Evolutionary conservation across 2,113 vertebrate genomes (phyloP).

Genomic region (Pomatorhinus ruficollis): DNA sequence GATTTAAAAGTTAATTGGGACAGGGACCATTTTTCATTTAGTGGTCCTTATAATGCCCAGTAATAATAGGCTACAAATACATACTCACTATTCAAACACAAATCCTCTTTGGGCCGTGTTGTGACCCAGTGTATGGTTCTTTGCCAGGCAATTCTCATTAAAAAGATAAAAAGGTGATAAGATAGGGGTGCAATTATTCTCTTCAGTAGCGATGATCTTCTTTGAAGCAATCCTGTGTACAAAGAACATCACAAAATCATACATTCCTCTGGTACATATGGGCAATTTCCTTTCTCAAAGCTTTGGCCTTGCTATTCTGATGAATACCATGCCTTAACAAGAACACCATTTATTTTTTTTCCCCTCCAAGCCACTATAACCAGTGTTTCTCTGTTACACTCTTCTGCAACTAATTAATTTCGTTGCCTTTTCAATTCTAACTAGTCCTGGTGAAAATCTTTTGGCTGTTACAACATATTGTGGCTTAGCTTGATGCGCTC

Average conservation of each 20-base stretch:
- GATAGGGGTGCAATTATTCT: not conserved
- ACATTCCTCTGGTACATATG: not conserved
- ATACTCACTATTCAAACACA: not conserved
- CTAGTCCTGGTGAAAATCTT: not conserved
- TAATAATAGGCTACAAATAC: not conserved
- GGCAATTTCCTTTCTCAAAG: not conserved
- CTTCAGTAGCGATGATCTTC: not conserved
- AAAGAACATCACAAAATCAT: not conserved
- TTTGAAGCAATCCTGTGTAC: not conserved
- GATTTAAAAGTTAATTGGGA: not conserved
- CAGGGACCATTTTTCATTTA: not conserved
- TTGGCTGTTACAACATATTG: not conserved
- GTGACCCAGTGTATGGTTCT: not conserved
- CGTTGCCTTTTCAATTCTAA: not conserved
- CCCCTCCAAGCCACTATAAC: not conserved
- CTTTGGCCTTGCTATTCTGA: not conserved
- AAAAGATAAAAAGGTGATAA: slow-evolving; percentile 13
- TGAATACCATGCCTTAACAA: not conserved
- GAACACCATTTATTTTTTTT: not conserved
- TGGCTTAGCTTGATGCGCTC: not conserved
- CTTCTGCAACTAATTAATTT: not conserved
- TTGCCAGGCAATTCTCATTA: not conserved
- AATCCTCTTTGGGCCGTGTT: not conserved
- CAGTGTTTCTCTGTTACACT: not conserved
- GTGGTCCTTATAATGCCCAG: not conserved